Conservation (phyloP, 2,888 invertebrate species). For the Lithophane leautieri region DNA sequence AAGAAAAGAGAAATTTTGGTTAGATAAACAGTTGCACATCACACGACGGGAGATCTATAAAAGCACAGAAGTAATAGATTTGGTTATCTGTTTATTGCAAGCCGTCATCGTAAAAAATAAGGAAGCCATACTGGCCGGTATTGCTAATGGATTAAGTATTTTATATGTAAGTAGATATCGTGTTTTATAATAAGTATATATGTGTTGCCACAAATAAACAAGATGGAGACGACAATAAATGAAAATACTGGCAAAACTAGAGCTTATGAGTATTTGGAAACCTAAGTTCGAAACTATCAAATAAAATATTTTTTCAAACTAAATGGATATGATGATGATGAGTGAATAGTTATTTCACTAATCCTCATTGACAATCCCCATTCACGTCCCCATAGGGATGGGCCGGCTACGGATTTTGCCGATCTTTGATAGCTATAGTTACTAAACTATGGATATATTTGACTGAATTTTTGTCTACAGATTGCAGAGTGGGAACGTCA, state of each 20-base stretch:
- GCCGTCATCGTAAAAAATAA: constrained; percentile 17
- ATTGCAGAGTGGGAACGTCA: too few species aligned
- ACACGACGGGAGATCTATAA: constrained; percentile 5
- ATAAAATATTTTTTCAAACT: too few species aligned
- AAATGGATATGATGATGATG: too few species aligned
- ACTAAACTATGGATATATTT: too few species aligned
- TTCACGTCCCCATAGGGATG: too few species aligned
- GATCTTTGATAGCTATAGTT: too few species aligned
- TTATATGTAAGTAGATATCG: background rate
- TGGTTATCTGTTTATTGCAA: constrained; percentile 33
- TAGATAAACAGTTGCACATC: background rate
- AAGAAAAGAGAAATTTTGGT: background rate
- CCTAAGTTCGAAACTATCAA: background rate
- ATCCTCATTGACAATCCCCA: too few species aligned
- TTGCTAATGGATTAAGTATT: constrained; percentile 41
- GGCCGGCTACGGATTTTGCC: too few species aligned
- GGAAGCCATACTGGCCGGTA: constrained; percentile 26
- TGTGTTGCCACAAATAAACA: background rate
- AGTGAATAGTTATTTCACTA: too few species aligned
- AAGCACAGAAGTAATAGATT: constrained; percentile 34
- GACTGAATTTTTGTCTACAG: too few species aligned
- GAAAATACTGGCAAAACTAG: background rate
- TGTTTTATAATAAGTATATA: background rate
- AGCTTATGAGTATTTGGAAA: too few species aligned
- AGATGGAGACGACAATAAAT: background rate